Percentiles rank a stretch among this genome's conserved stretches.
These are phyloP conservation scores for Papilio polyxenes DNA, from an alignment of 1,140 invertebrate species.

Conservation along the genomic window DNA sequence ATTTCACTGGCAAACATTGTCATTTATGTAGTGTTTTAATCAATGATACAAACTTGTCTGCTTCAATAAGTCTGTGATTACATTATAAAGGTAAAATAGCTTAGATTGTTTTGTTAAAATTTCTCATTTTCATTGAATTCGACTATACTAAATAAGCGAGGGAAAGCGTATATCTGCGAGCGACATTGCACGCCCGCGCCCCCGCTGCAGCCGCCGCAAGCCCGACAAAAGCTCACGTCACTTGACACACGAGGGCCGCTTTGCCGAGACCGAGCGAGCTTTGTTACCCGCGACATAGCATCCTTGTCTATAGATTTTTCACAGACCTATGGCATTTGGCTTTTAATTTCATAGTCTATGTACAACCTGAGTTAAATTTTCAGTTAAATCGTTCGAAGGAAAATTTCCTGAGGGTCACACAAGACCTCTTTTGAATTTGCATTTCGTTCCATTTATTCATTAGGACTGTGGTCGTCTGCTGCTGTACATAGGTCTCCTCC, in stretches of 20 bases:
- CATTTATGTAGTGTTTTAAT: too few relatives aligned
- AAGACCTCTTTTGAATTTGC: too few relatives aligned
- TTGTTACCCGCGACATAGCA: slow-evolving; percentile 1
- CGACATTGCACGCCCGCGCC: background rate
- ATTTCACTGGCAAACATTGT: too few relatives aligned
- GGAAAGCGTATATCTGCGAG: slow-evolving; percentile 15
- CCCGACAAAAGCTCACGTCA: slow-evolving; percentile 20
- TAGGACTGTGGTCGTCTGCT: too few relatives aligned
- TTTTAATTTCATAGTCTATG: background rate
- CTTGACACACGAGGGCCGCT: slow-evolving; percentile 16
- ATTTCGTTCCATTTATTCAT: too few relatives aligned
- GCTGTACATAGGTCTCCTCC: too few relatives aligned
- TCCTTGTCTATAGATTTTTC: slow-evolving; percentile 18
- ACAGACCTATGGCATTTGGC: background rate
- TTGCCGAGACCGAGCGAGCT: slow-evolving; percentile 16
- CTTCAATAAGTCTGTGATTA: too few relatives aligned
- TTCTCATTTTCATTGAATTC: too few relatives aligned
- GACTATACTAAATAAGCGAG: slow-evolving; percentile 5
- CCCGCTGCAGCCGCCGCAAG: background rate
- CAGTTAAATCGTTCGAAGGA: background rate
- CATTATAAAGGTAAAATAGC: too few relatives aligned
- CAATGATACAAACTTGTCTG: too few relatives aligned
- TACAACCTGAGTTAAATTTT: background rate
- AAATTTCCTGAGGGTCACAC: background rate
- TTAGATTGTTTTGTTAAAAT: too few relatives aligned